Base-by-base conservation (phyloP, 2,113 vertebrate species). In the Thamnaconus septentrionalis region DNA sequence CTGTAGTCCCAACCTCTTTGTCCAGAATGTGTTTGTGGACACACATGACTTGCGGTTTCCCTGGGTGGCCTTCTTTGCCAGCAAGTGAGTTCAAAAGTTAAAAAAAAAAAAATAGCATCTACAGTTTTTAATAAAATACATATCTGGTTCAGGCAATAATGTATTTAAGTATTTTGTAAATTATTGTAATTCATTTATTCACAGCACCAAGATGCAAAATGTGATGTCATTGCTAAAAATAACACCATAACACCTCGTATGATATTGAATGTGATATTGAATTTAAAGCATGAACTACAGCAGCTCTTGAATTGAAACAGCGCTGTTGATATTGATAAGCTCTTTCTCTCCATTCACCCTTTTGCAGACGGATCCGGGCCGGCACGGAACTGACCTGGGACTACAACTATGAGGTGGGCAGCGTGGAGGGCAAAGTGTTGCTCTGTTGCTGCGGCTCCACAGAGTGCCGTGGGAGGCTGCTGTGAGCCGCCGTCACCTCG, bases 41-140 rank as follows among this genome's bases (percentile, higher is more conserved):
- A 99, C 97, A 0, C 97, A 99, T 0, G 97, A 99, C 71, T 91
- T 99, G 47, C 93, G 97, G 57, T 98, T 99, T 82, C 97, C 97
- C 1, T 99, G 97, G 97, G 97, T 99, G 41, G 97, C 97, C 3
- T 99, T 99, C 90, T 99, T 99, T 5, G 97, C 97, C 80, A 99
- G 97, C 97, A 96, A 96, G 95, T 96, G 85, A 91, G 95, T 89
- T 6, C 18, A 40, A 31, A 18, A 31, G 18, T 6, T 39, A 53
- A 31, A 53, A 53, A 31, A 1, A 31, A 31, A 31, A 1, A 31
- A 31, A 31, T 31, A 31, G 18, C 18, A 31, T 31, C 18, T 31
- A 31, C 18, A 31, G 18, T 31, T 31, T 31, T 31, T 31, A 31
- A 31, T 31, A 31, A 31, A 2, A 31, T 31, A 31, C 18, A 31